Percentiles rank a stretch among this genome's conserved stretches.
Conservation (phyloP, 2,113 vertebrate species). For the Canis aureus region DNA sequence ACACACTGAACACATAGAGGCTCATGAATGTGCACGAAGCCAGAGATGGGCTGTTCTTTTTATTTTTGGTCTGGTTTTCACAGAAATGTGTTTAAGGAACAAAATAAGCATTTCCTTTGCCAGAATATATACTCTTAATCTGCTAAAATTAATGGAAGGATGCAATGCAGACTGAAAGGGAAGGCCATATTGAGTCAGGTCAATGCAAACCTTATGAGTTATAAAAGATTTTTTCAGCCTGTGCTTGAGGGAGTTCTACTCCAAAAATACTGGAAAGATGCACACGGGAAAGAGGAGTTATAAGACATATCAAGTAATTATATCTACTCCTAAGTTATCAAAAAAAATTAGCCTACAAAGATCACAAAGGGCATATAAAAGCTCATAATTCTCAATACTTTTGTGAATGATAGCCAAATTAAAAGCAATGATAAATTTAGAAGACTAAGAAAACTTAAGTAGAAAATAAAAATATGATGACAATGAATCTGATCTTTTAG, state of each 20-base stretch:
- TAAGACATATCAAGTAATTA: not conserved
- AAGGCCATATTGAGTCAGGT: not conserved
- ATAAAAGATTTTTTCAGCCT: slow-evolving; percentile 11
- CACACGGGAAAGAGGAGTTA: not conserved
- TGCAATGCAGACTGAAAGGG: not conserved
- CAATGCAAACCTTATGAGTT: not conserved
- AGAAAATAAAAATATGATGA: slow-evolving; percentile 6
- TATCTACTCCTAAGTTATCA: not conserved
- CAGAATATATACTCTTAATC: not conserved
- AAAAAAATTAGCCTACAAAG: not conserved
- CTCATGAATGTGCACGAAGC: not conserved
- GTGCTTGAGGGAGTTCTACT: not conserved
- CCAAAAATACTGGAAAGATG: not conserved
- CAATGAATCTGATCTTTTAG: slow-evolving; percentile 7
- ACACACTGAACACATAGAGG: not conserved
- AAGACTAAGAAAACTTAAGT: slow-evolving; percentile 6
- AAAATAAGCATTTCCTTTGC: not conserved
- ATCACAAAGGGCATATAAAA: not conserved
- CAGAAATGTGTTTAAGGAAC: not conserved
- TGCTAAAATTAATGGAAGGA: not conserved
- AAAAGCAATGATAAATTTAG: not conserved
- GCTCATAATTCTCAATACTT: not conserved
- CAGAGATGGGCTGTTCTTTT: not conserved
- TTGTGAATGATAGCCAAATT: slow-evolving; percentile 9
- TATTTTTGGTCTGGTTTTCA: slow-evolving; percentile 45